Conservation (phyloP, 2,888 invertebrate species). For the Cecidostiba fungosa region DNA sequence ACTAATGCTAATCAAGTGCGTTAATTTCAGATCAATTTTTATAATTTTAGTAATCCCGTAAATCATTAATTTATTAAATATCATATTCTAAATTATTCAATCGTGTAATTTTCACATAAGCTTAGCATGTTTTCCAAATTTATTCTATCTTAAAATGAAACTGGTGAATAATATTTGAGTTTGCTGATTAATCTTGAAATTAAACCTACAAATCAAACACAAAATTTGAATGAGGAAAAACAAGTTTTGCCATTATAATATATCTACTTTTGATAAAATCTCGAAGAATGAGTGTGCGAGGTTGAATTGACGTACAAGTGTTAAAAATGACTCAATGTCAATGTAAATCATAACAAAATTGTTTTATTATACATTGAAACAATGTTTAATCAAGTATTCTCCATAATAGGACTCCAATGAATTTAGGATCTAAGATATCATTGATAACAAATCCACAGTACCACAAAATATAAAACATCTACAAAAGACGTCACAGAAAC, state of each 20-base stretch:
- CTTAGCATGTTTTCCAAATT: no score
- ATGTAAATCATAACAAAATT: background rate
- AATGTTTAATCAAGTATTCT: background rate
- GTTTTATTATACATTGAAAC: background rate
- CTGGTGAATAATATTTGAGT: background rate
- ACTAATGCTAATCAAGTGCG: background rate
- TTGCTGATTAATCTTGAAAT: background rate
- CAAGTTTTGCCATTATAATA: background rate
- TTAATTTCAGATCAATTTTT: background rate
- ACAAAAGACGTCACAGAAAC: no score
- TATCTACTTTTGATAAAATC: background rate
- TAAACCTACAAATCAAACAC: background rate
- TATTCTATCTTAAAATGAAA: no score
- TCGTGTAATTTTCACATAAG: no score
- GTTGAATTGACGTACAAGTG: slow-evolving; percentile 8
- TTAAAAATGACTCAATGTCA: slow-evolving; percentile 27
- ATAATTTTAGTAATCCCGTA: no score
- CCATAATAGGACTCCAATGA: background rate
- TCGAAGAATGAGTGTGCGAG: background rate
- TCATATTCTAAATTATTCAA: no score
- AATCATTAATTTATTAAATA: no score
- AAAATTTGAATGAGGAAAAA: background rate
- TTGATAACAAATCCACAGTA: no score
- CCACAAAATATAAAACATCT: no score
- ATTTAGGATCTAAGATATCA: background rate